Evolutionary conservation across 2,888 invertebrate species (phyloP).

Genomic region (Adelphocoris suturalis): DNA sequence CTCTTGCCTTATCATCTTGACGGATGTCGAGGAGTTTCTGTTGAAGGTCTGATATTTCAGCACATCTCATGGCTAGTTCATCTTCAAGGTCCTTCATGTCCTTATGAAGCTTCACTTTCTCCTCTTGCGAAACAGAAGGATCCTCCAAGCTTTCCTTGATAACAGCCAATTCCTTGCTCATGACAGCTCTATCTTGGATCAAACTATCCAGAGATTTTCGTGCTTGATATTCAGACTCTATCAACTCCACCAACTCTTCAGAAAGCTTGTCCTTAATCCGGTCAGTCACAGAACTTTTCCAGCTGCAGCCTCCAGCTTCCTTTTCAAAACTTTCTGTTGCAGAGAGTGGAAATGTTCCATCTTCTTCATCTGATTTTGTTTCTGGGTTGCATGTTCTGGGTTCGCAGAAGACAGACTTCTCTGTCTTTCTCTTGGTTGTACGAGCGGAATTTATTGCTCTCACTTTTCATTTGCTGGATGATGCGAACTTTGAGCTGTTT

Average conservation of each 20-base stretch:
- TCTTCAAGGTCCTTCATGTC: constrained; percentile 80
- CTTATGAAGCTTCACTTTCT: constrained; percentile 76
- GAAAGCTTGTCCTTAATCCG: constrained; percentile 83
- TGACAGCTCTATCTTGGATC: constrained; percentile 85
- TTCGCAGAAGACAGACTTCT: constrained; percentile 87
- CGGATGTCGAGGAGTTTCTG: constrained; percentile 90
- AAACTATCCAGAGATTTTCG: constrained; percentile 87
- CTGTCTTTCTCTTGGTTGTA: constrained; percentile 90
- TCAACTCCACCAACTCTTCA: constrained; percentile 89
- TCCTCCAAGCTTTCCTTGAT: constrained; percentile 78
- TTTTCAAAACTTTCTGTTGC: constrained; percentile 90
- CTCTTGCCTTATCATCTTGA: constrained; percentile 78
- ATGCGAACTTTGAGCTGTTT: constrained; percentile 90
- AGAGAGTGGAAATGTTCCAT: constrained; percentile 88
- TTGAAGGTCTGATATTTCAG: constrained; percentile 88
- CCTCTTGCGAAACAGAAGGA: constrained; percentile 74
- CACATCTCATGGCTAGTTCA: constrained; percentile 84
- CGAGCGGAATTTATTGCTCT: constrained; percentile 89
- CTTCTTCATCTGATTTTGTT: constrained; percentile 88
- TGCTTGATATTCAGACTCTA: constrained; percentile 88
- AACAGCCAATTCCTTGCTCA: constrained; percentile 81
- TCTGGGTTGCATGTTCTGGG: constrained; percentile 90
- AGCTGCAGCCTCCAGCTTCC: constrained; percentile 94
- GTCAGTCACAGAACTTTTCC: constrained; percentile 70
- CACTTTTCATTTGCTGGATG: constrained; percentile 90